These are phyloP conservation scores for Rynchops niger DNA, from an alignment of 2,113 vertebrate species.

Conservation along the genomic window DNA sequence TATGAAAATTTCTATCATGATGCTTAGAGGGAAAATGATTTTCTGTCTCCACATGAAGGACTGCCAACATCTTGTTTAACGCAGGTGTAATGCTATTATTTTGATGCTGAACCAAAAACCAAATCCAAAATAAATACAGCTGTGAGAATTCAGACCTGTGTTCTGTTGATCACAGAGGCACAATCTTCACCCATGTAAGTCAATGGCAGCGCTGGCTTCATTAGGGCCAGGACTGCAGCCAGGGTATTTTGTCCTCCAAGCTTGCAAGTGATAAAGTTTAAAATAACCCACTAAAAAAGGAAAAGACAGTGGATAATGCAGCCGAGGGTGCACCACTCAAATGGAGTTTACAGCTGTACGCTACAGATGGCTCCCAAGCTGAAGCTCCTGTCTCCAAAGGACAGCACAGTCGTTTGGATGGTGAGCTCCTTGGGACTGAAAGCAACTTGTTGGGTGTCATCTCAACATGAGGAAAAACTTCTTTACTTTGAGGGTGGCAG, in stretches of 20 bases:
- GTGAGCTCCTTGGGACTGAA: not conserved
- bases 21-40: not conserved
- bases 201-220: not conserved
- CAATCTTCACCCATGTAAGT: not conserved
- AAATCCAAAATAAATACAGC: not conserved
- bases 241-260: not conserved
- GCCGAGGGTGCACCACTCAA: not conserved
- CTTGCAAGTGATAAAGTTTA: not conserved
- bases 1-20: not conserved
- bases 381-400: not conserved
- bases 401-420: fast-evolving
- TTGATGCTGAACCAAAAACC: not conserved
- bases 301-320: not conserved
- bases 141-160: not conserved
- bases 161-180: not conserved
- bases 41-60: slow-evolving; percentile 5
- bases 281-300: not conserved
- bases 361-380: not conserved
- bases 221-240: not conserved
- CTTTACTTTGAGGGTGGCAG: not conserved
- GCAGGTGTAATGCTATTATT: not conserved
- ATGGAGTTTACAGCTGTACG: not conserved
- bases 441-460: not conserved
- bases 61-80: not conserved
- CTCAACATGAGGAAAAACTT: not conserved